These are phyloP conservation scores for Grus americana DNA, from an alignment of 2,113 vertebrate species.

Conservation along the genomic window DNA sequence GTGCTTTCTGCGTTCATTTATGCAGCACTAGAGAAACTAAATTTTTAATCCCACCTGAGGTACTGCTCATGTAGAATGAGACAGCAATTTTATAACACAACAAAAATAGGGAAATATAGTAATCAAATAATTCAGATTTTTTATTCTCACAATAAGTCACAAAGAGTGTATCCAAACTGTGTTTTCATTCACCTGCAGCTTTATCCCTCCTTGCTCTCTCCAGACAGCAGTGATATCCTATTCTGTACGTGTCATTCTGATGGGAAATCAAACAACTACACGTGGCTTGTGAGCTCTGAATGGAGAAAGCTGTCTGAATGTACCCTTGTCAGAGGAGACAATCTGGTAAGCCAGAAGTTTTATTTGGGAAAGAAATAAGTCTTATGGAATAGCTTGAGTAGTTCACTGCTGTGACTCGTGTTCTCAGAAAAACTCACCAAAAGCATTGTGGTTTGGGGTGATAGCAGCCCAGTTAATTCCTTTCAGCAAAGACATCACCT, in stretches of 20 bases:
- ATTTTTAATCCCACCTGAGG: not conserved
- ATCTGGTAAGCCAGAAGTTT: not conserved
- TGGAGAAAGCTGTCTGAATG: not conserved
- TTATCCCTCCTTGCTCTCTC: not conserved
- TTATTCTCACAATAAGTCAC: not conserved
- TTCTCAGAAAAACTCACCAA: not conserved
- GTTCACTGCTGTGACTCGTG: not conserved
- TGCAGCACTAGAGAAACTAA: not conserved
- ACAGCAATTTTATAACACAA: not conserved
- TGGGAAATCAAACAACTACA: not conserved
- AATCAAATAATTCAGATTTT: not conserved
- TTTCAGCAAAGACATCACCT: not conserved
- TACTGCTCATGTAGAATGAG: not conserved
- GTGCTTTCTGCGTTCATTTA: not conserved
- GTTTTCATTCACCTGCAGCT: not conserved
- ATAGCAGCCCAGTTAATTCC: not conserved
- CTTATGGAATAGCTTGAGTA: not conserved
- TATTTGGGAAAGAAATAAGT: not conserved
- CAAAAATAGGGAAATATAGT: not conserved
- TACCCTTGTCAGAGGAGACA: not conserved
- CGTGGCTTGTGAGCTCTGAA: not conserved
- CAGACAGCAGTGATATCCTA: not conserved
- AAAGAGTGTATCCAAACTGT: not conserved
- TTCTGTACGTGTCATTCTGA: not conserved
- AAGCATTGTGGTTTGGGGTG: not conserved